Conservation (phyloP, 2,888 invertebrate species). For the Lathronympha strigana region DNA sequence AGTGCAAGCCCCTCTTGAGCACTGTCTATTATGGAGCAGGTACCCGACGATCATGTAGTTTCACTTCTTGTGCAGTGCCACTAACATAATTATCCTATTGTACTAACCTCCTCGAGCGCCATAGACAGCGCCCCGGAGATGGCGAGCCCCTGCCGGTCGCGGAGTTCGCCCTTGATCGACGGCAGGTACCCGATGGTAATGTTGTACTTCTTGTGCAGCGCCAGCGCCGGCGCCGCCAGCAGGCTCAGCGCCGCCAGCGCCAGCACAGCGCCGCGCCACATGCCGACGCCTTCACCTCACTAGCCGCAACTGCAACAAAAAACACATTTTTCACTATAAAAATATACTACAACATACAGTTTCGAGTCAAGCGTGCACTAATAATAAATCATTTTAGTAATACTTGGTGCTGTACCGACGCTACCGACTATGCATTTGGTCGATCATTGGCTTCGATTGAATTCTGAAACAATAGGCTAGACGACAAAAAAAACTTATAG, state of each 20-base stretch:
- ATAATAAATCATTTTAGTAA: slow-evolving; percentile 3
- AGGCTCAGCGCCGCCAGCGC: slow-evolving; percentile 86
- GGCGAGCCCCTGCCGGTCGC: slow-evolving; percentile 92
- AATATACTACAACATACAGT: neutral
- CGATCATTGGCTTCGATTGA: no score
- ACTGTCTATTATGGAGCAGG: no score
- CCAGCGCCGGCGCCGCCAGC: slow-evolving; percentile 81
- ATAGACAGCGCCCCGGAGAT: slow-evolving; percentile 96
- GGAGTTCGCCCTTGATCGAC: slow-evolving; percentile 90
- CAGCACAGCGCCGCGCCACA: slow-evolving; percentile 86
- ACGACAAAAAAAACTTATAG: no score
- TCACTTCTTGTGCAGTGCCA: no score
- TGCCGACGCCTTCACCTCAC: slow-evolving; percentile 83
- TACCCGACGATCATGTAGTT: no score
- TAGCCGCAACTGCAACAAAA: slow-evolving; percentile 59
- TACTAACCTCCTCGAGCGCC: slow-evolving; percentile 91
- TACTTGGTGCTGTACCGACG: no score
- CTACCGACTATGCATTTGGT: no score
- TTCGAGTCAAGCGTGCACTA: neutral
- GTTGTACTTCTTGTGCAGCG: slow-evolving; percentile 72
- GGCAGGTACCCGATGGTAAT: slow-evolving; percentile 94
- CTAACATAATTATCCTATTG: no score
- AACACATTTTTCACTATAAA: neutral
- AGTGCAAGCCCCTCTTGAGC: no score
- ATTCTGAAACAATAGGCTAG: no score